Conservation (phyloP, 2,797 vertebrate species). For the Melanotaenia trifasciata region DNA sequence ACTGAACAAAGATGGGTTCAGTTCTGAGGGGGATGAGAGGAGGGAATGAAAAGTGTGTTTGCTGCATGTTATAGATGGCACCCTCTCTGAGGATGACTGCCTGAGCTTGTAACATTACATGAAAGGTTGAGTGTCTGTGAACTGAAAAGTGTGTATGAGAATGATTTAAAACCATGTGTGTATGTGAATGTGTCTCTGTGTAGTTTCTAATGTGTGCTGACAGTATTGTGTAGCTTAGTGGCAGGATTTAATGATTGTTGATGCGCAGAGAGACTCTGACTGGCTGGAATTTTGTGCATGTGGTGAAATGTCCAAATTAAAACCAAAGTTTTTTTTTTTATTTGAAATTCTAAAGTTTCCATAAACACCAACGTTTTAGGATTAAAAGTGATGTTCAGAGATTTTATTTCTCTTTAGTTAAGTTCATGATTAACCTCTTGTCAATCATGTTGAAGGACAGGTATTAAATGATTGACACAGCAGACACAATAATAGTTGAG, state of each 20-base stretch:
- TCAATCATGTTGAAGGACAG: too few relatives aligned
- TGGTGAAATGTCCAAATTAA: background rate
- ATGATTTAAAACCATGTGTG: conserved; percentile 3
- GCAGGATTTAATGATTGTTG: conserved; percentile 3
- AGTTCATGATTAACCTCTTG: too few relatives aligned
- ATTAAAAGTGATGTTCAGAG: background rate
- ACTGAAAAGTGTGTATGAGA: conserved; percentile 15
- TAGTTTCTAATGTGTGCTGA: conserved; percentile 28
- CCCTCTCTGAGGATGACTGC: conserved; percentile 17
- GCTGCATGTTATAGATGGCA: conserved; percentile 24
- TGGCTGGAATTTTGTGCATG: background rate
- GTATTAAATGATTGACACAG: too few relatives aligned
- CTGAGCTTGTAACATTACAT: conserved; percentile 21
- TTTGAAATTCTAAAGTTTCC: background rate
- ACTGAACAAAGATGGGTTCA: conserved; percentile 34
- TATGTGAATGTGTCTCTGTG: conserved; percentile 4
- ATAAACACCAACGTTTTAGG: background rate
- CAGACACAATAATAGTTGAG: too few relatives aligned
- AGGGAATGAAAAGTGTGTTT: conserved; percentile 18
- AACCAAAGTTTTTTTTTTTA: background rate
- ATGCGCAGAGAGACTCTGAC: background rate
- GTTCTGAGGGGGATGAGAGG: conserved; percentile 47
- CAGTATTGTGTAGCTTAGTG: background rate
- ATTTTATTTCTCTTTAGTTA: background rate
- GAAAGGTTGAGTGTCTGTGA: conserved; percentile 18